Conservation (phyloP, 2,888 invertebrate genomes). For the Plebejus melissa region DNA sequence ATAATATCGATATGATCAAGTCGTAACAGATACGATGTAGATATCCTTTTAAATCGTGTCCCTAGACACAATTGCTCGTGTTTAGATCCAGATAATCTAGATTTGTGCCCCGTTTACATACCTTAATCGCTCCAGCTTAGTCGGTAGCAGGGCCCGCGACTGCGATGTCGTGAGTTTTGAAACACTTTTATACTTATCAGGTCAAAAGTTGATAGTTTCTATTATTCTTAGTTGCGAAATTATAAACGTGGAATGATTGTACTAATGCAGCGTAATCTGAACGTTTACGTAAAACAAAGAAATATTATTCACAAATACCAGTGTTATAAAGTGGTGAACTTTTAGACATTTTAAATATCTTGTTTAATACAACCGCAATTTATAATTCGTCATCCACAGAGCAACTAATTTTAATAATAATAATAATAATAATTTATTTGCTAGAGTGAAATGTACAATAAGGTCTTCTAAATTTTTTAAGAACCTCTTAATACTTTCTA, state of each 20-base stretch:
- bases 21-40: conserved; percentile 32
- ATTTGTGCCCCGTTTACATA: conserved; percentile 37
- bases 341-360: not conserved
- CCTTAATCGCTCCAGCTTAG: conserved; percentile 33
- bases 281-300: not conserved
- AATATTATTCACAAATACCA: not conserved
- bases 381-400: not conserved
- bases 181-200: conserved; percentile 30
- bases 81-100: conserved; percentile 39
- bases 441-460: too few relatives aligned
- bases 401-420: not conserved
- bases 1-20: conserved; percentile 28
- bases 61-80: conserved; percentile 38
- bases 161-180: conserved; percentile 29
- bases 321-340: not conserved
- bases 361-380: not conserved
- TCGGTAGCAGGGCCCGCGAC: conserved; percentile 29
- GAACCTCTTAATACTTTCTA: not conserved
- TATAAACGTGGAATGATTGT: not conserved
- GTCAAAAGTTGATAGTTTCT: conserved; percentile 24
- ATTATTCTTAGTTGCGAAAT: conserved; percentile 6
- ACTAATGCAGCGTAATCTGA: not conserved
- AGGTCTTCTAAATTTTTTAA: too few relatives aligned
- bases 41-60: conserved; percentile 37
- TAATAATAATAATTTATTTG: too few relatives aligned